Evolutionary conservation across 2,888 invertebrate species (phyloP).

Genomic region (Napeogenes inachia): DNA sequence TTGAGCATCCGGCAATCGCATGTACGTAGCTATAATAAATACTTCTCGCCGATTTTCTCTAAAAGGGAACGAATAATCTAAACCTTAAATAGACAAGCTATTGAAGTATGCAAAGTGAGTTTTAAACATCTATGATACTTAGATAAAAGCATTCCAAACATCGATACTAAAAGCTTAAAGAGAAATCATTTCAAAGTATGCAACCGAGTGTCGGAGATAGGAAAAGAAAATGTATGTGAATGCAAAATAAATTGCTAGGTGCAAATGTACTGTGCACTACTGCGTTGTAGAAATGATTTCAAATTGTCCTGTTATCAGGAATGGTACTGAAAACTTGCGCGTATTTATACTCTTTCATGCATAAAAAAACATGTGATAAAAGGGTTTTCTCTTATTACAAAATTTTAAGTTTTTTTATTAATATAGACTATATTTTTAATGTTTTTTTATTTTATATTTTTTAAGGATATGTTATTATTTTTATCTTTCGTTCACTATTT

Average conservation of each 20-base stretch:
- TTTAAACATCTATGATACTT: conserved; percentile 2
- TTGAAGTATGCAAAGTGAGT: conserved; percentile 2
- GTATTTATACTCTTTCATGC: too few relatives aligned
- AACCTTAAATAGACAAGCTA: not conserved
- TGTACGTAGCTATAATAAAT: too few relatives aligned
- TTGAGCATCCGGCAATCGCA: too few relatives aligned
- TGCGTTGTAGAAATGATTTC: conserved; percentile 40
- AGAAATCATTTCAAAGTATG: conserved; percentile 22
- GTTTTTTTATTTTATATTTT: too few relatives aligned
- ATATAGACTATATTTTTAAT: too few relatives aligned
- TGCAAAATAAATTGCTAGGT: conserved; percentile 59
- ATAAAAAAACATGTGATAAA: too few relatives aligned
- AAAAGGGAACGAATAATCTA: not conserved
- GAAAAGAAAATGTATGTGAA: conserved; percentile 49
- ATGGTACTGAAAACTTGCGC: not conserved
- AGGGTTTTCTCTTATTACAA: too few relatives aligned
- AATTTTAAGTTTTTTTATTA: too few relatives aligned
- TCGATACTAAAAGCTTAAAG: conserved; percentile 11
- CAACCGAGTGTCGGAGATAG: conserved; percentile 32
- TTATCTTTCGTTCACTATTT: too few relatives aligned
- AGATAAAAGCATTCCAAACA: conserved; percentile 4
- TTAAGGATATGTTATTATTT: too few relatives aligned
- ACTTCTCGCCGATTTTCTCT: too few relatives aligned
- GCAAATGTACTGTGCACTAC: conserved; percentile 53
- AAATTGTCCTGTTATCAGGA: conserved; percentile 52